A percentile compares a stretch with the other conserved stretches of the same genome.
Evolutionary conservation across 2,113 vertebrate species (phyloP).

Genomic region (Gallinago media): DNA sequence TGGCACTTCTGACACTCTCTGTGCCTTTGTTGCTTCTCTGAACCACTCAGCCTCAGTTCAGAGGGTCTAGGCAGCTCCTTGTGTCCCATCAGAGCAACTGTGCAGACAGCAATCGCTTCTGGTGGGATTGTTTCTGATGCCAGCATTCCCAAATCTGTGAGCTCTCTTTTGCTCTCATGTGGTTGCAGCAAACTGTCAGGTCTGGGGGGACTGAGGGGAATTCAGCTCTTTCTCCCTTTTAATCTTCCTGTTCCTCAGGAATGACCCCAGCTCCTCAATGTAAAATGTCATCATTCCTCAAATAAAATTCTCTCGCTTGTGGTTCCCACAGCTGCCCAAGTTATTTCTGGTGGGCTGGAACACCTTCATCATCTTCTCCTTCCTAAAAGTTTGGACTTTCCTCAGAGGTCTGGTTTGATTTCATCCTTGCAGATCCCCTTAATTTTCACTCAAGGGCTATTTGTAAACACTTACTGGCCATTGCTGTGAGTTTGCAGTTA

Average conservation of each 20-base stretch:
- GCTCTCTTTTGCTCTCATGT: not conserved
- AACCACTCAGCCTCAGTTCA: not conserved
- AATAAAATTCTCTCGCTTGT: not conserved
- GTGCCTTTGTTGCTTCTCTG: not conserved
- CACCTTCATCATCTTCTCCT: not conserved
- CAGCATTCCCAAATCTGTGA: not conserved
- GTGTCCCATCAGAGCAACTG: not conserved
- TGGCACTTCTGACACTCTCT: not conserved
- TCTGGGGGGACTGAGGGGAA: not conserved
- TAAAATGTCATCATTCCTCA: fast-evolving
- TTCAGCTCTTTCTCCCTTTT: not conserved
- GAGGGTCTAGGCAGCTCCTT: not conserved
- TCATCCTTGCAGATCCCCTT: not conserved
- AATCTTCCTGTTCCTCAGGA: not conserved
- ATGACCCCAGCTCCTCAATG: not conserved
- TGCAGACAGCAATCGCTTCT: not conserved
- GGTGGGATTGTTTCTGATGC: not conserved
- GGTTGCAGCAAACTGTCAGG: not conserved
- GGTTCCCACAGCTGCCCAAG: fast-evolving
- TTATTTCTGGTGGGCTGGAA: not conserved
- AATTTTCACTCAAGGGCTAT: not conserved
- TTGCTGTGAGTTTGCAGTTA: not conserved
- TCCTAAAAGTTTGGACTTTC: not conserved
- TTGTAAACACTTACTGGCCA: not conserved
- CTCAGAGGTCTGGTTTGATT: not conserved